Evolutionary conservation across 2,113 vertebrate genomes (phyloP), one percentile per base, ranked within the genome.

Genomic region (Talpa occidentalis): DNA sequence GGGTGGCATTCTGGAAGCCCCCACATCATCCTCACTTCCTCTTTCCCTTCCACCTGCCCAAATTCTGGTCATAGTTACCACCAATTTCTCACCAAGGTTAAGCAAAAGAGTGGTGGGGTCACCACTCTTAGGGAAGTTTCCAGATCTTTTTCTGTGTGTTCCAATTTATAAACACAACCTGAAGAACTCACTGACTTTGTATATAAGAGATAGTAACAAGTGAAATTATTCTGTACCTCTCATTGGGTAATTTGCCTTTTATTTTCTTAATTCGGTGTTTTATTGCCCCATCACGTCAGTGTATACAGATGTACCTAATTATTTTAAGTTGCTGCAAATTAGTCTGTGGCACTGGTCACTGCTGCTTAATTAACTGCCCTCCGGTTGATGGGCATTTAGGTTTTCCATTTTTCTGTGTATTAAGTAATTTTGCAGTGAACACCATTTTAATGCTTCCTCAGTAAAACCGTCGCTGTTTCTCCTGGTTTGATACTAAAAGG

Each of bases 241-340:
- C 22, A 24, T 49, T 7, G 6, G 6, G 17, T 6, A 15, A 56
- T 11, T 69, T 81, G 52, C 32, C 44, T 52, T 37, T 24, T 10
- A 16, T n/a, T 59, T 77, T 28, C 47, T 37, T 19, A 60, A 66
- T 26, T 4, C 79, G 8, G 7, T 15, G 2, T 54, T 59, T 52
- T 0, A 0, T 15, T 21, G 30, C 8, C 21, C 79, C 17, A 1
- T 9, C 30, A 1, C 4, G 1, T 17, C 7, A 22, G 56, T 21
- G 1, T 21, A 6, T 14, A 42, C n/a, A 37, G 59, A 56, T 5
- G 42, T 0, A 69, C 28, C 44, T 17, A 7, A 10, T 74, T 35
- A 19, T 60, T 52, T 74, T 49, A 28, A 60, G 35, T 4, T 10
- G 60, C 76, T 62, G 35, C 22, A 24, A 10, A n/a, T 56, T 16